Conservation (phyloP, 2,113 vertebrate species). For the Oreotrochilus melanogaster region DNA sequence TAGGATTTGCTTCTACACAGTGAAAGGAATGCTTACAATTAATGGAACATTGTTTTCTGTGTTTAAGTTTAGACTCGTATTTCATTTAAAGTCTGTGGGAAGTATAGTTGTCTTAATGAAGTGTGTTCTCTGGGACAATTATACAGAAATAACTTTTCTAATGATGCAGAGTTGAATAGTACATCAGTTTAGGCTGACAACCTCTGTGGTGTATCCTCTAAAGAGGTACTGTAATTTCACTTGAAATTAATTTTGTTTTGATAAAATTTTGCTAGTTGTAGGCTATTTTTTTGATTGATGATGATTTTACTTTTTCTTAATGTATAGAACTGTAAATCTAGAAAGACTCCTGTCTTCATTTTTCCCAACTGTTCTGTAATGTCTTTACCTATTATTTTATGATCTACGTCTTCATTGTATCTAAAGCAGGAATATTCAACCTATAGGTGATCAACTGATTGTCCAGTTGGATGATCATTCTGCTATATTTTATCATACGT, state of each 20-base stretch:
- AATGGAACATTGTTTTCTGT: constrained; percentile 64
- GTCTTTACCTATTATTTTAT: not conserved
- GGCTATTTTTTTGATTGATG: not conserved
- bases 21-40: constrained; percentile 57
- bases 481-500: not conserved
- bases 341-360: not conserved
- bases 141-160: constrained; percentile 54
- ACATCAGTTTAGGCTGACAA: constrained; percentile 14
- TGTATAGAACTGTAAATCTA: not conserved
- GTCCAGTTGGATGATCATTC: not conserved
- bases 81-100: constrained; percentile 60
- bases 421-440: not conserved
- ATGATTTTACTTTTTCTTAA: not conserved
- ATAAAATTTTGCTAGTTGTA: not conserved
- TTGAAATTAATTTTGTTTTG: not conserved
- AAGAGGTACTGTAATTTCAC: not conserved
- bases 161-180: constrained; percentile 1
- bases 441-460: not conserved
- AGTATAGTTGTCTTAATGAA: constrained; percentile 39
- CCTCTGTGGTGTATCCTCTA: constrained; percentile 5
- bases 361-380: not conserved
- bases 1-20: constrained; percentile 45
- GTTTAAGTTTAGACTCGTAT: constrained; percentile 47
- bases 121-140: constrained; percentile 31
- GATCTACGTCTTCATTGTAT: not conserved